These are phyloP conservation scores for Chiloscyllium plagiosum DNA, from an alignment of 2,113 vertebrate species.

Conservation along the genomic window DNA sequence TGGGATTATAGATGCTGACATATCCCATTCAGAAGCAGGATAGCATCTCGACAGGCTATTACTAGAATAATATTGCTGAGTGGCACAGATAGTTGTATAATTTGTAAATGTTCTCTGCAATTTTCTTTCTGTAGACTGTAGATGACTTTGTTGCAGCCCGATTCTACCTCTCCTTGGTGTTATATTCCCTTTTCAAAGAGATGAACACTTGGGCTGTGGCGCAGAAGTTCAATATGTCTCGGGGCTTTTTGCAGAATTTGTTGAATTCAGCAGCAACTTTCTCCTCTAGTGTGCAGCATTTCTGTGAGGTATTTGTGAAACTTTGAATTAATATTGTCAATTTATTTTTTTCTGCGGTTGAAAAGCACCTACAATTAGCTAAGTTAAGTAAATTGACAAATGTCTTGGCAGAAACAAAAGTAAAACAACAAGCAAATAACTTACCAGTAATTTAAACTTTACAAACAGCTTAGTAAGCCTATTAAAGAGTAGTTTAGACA, in stretches of 20 bases:
- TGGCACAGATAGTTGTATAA: not conserved
- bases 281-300: constrained; percentile 80
- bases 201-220: constrained; percentile 77
- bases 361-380: not conserved
- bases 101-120: not conserved
- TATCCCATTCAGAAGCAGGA: not conserved
- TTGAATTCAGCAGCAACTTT: constrained; percentile 78
- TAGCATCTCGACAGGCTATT: not conserved
- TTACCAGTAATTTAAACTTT: not conserved
- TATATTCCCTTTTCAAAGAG: constrained; percentile 77
- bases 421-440: not conserved
- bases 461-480: not conserved
- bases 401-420: not conserved
- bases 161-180: constrained; percentile 77
- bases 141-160: constrained; percentile 61
- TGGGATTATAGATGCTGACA: not conserved
- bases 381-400: not conserved
- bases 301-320: constrained; percentile 72
- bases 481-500: not conserved
- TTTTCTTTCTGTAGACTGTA: constrained; percentile 56
- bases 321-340: not conserved
- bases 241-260: constrained; percentile 81
- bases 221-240: constrained; percentile 72
- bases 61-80: not conserved
- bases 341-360: not conserved